Base-by-base conservation (phyloP, 2,113 vertebrate genomes). In the Athene noctua region DNA sequence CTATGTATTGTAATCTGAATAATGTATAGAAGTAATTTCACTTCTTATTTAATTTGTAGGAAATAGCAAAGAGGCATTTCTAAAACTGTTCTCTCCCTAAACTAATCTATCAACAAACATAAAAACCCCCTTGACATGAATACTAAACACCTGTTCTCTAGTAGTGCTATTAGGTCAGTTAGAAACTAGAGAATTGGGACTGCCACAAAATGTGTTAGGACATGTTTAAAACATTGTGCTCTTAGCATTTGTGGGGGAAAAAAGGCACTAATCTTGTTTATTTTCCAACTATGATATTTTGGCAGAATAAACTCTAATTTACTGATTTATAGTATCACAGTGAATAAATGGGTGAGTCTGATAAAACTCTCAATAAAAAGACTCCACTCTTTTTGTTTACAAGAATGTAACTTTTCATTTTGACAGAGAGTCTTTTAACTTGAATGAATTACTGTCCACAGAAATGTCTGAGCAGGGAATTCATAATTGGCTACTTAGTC, bases 391-490 rank as follows among this genome's bases (percentile, higher is more conserved):
- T 79, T 92, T 70, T 65, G 21, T 91, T 92, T 91, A 83, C 38
- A 59, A 85, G 34, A 92, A 30, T 0, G 3, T 30, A 86, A 25
- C 30, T 34, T 95, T 88, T 80, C 14, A 74, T 75, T 71, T 92
- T 84, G 71, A 95, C 63, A 61, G 13, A 62, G 32, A 46, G 29
- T 25, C 29, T 67, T 78, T 92, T 92, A 81, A 88, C 54, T 72
- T 70, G 26, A 63, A 86, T 55, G 54, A 26, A 96, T 66, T 68
- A 29, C 30, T 92, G 26, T 80, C n/a, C 54, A 78, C 18, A 86
- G n/a, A 90, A 96, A 95, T 84, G n/a, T 44, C 42, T 92, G 74
- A 42, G n/a, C 52, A 94, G 57, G 81, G 92, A 84, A 88, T 84
- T 91, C 34, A 36, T 93, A 96, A 85, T 62, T 91, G 75, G 20